Conservation (phyloP, 2,888 invertebrate genomes). For the Norana najaformis region DNA sequence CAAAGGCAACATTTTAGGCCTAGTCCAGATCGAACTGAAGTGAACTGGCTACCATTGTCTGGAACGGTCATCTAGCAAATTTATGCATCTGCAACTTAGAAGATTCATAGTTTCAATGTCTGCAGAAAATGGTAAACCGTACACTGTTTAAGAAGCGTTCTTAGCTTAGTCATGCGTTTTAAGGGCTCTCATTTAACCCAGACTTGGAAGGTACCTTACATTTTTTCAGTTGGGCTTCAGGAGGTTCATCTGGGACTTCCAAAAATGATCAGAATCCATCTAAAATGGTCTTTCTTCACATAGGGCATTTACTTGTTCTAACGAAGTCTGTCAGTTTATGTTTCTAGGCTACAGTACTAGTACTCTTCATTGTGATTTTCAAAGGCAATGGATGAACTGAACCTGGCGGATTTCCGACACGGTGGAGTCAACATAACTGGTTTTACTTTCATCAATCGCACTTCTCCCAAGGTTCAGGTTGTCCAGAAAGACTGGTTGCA, state of each 20-base stretch:
- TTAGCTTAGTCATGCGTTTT: no score
- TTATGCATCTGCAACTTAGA: no score
- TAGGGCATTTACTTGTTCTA: not conserved
- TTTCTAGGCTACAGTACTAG: not conserved
- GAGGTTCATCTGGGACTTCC: not conserved
- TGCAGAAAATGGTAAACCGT: no score
- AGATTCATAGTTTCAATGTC: no score
- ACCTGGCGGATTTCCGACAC: constrained; percentile 89
- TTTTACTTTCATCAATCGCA: constrained; percentile 84
- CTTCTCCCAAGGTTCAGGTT: constrained; percentile 51
- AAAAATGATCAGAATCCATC: not conserved
- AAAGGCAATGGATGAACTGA: constrained; percentile 75
- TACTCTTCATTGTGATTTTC: not conserved
- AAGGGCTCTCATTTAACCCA: no score
- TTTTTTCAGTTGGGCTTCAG: no score
- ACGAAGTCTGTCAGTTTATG: not conserved
- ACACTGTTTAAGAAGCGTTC: no score
- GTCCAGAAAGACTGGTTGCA: constrained; percentile 75
- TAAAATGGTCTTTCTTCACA: not conserved
- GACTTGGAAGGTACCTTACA: not conserved
- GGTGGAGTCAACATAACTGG: constrained; percentile 94
- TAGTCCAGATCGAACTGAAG: no score
- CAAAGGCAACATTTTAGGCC: no score
- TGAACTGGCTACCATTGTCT: no score
- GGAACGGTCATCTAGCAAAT: no score